phyloP scores from a whole-genome alignment of 2,888 invertebrate genomes.

The Brenthis hecate region DNA sequence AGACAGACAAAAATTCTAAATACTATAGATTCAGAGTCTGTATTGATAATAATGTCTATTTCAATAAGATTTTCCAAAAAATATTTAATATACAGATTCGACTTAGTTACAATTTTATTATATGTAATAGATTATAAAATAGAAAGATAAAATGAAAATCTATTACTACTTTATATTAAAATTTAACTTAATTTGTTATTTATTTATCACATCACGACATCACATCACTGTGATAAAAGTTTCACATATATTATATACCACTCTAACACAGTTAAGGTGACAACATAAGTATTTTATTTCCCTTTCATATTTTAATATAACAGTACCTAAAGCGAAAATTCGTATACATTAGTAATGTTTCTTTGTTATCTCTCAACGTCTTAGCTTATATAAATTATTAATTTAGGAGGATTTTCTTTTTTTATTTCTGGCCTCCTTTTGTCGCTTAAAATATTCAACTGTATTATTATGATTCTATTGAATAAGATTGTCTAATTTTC shows the following conservation, averaged over 20 bases:
- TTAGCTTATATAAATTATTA: conserved; percentile 37
- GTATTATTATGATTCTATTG: conserved; percentile 20
- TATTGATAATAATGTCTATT: too few species aligned
- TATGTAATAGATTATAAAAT: too few species aligned
- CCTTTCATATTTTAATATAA: conserved; percentile 32
- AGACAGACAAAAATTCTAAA: too few species aligned
- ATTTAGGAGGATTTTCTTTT: conserved; percentile 33
- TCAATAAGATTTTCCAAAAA: too few species aligned
- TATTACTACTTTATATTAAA: too few species aligned
- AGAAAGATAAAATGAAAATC: too few species aligned
- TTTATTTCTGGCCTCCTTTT: conserved; percentile 26
- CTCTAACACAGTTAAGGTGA: conserved; percentile 29
- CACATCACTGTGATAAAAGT: conserved; percentile 42
- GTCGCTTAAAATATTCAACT: conserved; percentile 18
- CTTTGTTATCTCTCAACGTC: conserved; percentile 37
- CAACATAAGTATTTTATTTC: conserved; percentile 33
- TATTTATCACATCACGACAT: too few species aligned
- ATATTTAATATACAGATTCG: too few species aligned
- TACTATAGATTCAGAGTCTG: too few species aligned
- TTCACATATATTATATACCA: conserved; percentile 24
- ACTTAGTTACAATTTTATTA: too few species aligned
- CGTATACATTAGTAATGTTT: conserved; percentile 37
- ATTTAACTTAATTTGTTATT: too few species aligned
- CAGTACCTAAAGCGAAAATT: conserved; percentile 32
- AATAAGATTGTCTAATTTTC: conserved; percentile 9